phyloP scores from a whole-genome alignment of 1,140 invertebrate species.

The Drosophila nigromelanica region DNA sequence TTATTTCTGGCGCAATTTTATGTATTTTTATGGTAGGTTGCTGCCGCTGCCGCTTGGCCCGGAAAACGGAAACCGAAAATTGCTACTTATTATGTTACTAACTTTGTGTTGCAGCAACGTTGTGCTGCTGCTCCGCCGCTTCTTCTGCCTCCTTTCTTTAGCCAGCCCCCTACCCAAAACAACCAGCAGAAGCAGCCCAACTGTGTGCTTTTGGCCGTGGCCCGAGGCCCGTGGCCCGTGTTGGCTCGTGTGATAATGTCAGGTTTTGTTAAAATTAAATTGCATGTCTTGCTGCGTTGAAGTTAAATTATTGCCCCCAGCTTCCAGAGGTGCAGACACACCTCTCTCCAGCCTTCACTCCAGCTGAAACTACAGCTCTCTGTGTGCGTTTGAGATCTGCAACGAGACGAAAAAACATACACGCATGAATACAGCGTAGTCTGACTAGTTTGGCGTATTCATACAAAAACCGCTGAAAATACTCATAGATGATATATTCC shows the following conservation, averaged over 20 bases:
- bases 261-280: constrained; percentile 82
- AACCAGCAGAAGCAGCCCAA: neutral
- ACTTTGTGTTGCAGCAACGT: constrained; percentile 71
- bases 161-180: no score
- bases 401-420: neutral
- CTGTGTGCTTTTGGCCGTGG: constrained; percentile 4
- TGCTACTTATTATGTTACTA: constrained; percentile 82
- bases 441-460: neutral
- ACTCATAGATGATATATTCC: neutral
- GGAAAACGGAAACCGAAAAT: constrained; percentile 82
- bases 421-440: neutral
- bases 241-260: constrained; percentile 80
- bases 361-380: neutral
- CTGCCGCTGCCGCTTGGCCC: constrained; percentile 62
- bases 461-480: neutral
- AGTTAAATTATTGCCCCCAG: constrained; percentile 77
- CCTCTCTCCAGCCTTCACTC: constrained; percentile 1
- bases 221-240: constrained; percentile 12
- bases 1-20: constrained; percentile 73
- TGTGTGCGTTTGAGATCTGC: constrained; percentile 5
- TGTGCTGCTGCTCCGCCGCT: neutral
- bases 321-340: constrained; percentile 53
- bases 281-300: constrained; percentile 79
- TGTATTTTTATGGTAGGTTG: constrained; percentile 81
- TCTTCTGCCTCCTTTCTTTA: neutral